Evolutionary conservation across 2,888 invertebrate genomes (phyloP), one percentile per base, ranked within the genome.

Genomic region (Oscheius myriophilus): DNA sequence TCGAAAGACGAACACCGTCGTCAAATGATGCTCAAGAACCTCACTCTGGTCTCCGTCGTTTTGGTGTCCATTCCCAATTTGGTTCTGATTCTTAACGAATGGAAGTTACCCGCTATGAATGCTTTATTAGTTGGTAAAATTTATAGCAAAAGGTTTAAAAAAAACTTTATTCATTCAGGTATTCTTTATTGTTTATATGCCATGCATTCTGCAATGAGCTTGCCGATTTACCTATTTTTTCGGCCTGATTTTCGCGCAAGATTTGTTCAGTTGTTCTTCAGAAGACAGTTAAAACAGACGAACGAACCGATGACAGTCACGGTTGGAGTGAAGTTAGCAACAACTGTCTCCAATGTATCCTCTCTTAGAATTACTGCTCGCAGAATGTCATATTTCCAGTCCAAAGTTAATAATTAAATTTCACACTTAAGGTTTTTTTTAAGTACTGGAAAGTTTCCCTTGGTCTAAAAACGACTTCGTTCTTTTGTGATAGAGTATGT

Each of bases 181-280:
- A 70, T 75, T 23, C 66, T 73, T 11, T 79, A 76, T 57, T 69
- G 72, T 14, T 62, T 79, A 11, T 79, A 76, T 61, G 79, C 75
- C 11, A 57, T 79, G 41, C 76, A 76, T 57, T 76, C 76, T 0
- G 70, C 73, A 11, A 66, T 76, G 66, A 74, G 71, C 54, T 73
- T 79, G 14, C 75, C 75, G 21, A 76, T 76, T 18, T 79, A 75
- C 62, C 71, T 76, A 52, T 76, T 71, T 41, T 79, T 79, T 67
- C 73, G 76, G 21, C 67, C 70, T 14, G 79, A 79, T 61, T 79
- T 79, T 67, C 70, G 72, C 21, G 55, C 66, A n/a, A 63, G 75
- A 43, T 67, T 76, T 18, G 67, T 71, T 39, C 64, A 67, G 33
- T 39, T 78, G 0, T 52, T 71, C 18, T 64, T 70, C 52, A 53